A percentile compares a stretch with the other conserved stretches of the same genome.
Conservation (phyloP, 1,140 invertebrate species). For the Chlorops oryzae region DNA sequence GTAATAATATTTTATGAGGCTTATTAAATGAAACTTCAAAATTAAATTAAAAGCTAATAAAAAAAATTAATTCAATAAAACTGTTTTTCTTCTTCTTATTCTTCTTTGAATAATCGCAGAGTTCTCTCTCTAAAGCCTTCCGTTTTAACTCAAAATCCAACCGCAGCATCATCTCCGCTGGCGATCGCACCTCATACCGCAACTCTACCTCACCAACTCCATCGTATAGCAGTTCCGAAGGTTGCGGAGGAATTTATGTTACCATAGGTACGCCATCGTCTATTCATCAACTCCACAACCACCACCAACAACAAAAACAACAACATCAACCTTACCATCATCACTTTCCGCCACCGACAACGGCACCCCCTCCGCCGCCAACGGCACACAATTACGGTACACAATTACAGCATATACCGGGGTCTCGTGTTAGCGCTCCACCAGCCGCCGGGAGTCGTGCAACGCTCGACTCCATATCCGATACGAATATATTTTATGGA, state of each 20-base stretch:
- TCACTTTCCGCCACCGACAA: constrained; percentile 53
- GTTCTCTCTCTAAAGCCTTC: constrained; percentile 47
- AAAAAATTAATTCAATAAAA: background rate
- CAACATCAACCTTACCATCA: constrained; percentile 43
- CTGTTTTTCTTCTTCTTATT: background rate
- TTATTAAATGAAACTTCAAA: background rate
- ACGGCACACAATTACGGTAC: background rate
- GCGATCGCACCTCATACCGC: constrained; percentile 40
- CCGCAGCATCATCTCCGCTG: constrained; percentile 24
- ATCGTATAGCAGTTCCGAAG: constrained; percentile 47
- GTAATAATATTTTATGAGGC: constrained; percentile 27
- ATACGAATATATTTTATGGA: constrained; percentile 20
- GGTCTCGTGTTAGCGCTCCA: constrained; percentile 50
- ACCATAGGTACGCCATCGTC: constrained; percentile 50
- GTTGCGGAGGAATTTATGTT: constrained; percentile 47
- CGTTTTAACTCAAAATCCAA: constrained; percentile 40
- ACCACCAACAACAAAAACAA: constrained; percentile 30
- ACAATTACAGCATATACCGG: constrained; percentile 16
- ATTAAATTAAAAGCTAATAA: constrained; percentile 1
- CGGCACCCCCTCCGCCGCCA: constrained; percentile 50
- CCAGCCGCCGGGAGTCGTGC: constrained; percentile 38
- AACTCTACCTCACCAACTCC: constrained; percentile 47
- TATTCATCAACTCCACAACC: constrained; percentile 64
- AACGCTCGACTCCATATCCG: constrained; percentile 24
- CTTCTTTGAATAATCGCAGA: constrained; percentile 25